Percentiles rank a stretch among this genome's conserved stretches.
Conservation (phyloP, 2,888 invertebrate genomes). For the Apotomis turbidana region DNA sequence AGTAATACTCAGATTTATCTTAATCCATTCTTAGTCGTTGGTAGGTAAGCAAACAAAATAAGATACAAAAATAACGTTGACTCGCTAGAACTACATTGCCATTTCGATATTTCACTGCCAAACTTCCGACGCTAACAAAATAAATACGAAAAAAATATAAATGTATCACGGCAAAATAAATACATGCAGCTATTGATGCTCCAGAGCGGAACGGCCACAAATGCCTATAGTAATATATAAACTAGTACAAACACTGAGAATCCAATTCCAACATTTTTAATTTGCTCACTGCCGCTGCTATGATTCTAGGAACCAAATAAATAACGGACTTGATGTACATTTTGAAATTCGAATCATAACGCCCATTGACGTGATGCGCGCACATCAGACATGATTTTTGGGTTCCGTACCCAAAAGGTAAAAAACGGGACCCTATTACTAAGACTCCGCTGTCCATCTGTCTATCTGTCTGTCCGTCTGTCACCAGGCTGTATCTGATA, state of each 20-base stretch:
- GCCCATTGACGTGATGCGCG: too few species aligned
- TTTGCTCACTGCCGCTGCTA: not conserved
- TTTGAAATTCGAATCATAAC: too few species aligned
- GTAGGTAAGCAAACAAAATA: too few species aligned
- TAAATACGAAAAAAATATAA: slow-evolving; percentile 16
- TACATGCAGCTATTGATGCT: slow-evolving; percentile 15
- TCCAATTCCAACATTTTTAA: not conserved
- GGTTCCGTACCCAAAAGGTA: too few species aligned
- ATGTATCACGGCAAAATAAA: slow-evolving; percentile 20
- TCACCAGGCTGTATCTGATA: too few species aligned
- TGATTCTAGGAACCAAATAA: not conserved
- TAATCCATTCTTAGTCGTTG: too few species aligned
- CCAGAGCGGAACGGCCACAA: not conserved
- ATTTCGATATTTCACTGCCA: not conserved
- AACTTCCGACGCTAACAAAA: slow-evolving; percentile 3
- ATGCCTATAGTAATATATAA: slow-evolving; percentile 5
- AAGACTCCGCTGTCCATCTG: too few species aligned
- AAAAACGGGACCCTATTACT: too few species aligned
- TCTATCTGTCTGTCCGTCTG: too few species aligned
- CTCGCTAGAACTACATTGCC: not conserved
- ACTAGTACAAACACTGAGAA: not conserved
- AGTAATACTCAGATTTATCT: too few species aligned
- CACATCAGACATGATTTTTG: too few species aligned
- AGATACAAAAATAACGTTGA: not conserved
- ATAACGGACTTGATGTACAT: not conserved